Conservation (phyloP, 2,888 invertebrate genomes). For the Andrena camellia region DNA sequence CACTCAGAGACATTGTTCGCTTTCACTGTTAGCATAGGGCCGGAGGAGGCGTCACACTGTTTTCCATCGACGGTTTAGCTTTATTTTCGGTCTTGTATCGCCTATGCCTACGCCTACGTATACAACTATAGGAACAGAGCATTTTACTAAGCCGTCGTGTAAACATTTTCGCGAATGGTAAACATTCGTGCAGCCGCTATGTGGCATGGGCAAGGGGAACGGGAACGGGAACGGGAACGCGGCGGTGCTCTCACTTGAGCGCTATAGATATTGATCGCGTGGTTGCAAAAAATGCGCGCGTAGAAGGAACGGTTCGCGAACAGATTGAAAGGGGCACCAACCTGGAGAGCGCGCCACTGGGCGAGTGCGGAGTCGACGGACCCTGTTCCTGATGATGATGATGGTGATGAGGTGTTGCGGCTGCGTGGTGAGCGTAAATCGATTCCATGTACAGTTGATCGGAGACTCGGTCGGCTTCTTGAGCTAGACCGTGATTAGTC, state of each 20-base stretch:
- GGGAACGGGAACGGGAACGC: too few relatives aligned
- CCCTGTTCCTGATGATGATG: slow-evolving; percentile 81
- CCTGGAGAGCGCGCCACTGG: slow-evolving; percentile 77
- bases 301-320: neutral
- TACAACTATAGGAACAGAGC: slow-evolving; percentile 59
- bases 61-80: slow-evolving; percentile 56
- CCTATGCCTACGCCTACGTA: slow-evolving; percentile 69
- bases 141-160: slow-evolving; percentile 68
- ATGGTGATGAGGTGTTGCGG: slow-evolving; percentile 75
- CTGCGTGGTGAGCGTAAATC: slow-evolving; percentile 77
- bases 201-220: neutral
- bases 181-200: slow-evolving; percentile 9
- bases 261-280: neutral
- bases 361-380: slow-evolving; percentile 75
- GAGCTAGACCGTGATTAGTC: slow-evolving; percentile 69
- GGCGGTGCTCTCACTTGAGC: neutral
- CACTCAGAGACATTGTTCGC: slow-evolving; percentile 40
- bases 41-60: slow-evolving; percentile 56
- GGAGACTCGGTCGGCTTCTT: slow-evolving; percentile 75
- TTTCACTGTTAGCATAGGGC: slow-evolving; percentile 72
- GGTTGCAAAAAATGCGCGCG: neutral
- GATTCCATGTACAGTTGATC: slow-evolving; percentile 80
- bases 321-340: slow-evolving; percentile 63
- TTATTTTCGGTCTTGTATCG: slow-evolving; percentile 66
- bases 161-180: slow-evolving; percentile 73